These are phyloP conservation scores for Hyla sarda DNA, from an alignment of 2,113 vertebrate genomes.

Conservation along the genomic window DNA sequence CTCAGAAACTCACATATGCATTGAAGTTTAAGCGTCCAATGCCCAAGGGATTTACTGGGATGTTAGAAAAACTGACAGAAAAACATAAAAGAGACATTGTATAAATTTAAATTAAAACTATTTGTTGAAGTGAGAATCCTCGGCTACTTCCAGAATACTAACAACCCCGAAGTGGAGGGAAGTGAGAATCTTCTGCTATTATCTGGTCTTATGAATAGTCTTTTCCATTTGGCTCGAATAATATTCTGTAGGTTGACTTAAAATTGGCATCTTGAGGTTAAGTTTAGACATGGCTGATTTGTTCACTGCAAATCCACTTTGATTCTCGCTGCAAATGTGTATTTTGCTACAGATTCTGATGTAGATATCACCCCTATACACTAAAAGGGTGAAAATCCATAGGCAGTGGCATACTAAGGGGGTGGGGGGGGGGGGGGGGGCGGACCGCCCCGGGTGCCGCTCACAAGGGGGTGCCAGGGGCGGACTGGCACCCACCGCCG, in stretches of 20 bases:
- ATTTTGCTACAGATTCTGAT: no score
- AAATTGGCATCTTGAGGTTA: neutral
- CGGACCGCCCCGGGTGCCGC: no score
- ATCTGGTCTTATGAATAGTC: neutral
- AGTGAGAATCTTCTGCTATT: neutral
- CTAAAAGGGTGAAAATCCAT: no score
- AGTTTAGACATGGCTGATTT: no score
- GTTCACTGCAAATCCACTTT: no score
- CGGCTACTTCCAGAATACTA: neutral
- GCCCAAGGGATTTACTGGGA: slow-evolving; percentile 6
- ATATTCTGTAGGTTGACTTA: slow-evolving; percentile 1
- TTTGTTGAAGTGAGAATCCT: slow-evolving; percentile 5
- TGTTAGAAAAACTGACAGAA: slow-evolving; percentile 6
- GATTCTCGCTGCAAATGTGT: no score
- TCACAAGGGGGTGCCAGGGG: no score
- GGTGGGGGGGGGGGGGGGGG: no score
- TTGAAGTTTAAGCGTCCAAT: neutral
- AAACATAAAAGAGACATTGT: slow-evolving; percentile 7
- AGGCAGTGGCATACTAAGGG: no score
- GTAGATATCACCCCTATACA: no score
- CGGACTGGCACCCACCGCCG: no score
- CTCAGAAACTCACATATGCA: slow-evolving; percentile 9
- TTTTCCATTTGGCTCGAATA: slow-evolving; percentile 9
- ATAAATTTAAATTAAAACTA: slow-evolving; percentile 19
- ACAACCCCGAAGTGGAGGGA: neutral